Base-by-base conservation (phyloP, 2,797 vertebrate genomes). In the Platyrinchus mystaceus region DNA sequence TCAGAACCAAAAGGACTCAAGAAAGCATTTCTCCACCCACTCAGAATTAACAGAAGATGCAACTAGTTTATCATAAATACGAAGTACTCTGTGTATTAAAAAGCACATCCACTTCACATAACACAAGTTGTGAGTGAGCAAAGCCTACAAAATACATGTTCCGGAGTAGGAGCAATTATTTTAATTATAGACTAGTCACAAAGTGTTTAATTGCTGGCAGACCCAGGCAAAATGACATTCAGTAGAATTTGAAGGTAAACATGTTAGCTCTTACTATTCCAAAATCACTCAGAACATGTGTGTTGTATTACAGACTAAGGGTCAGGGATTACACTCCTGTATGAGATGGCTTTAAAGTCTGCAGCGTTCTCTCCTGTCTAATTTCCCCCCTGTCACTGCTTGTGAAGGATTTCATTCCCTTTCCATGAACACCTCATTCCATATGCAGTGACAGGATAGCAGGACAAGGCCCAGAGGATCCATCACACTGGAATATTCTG, bases 171-270 rank as follows among this genome's bases (percentile, higher is more conserved):
- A 89, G n/a, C 47, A 79, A 89, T 96, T 89, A 90, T 66, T 90
- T 94, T 84, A 92, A 93, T 93, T 87, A 75, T 20, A 81, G 53
- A 37, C 26, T 60, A 86, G 34, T 84, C n/a, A 75, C 59, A 92
- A 86, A 89, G 75, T 5, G 26, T 39, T 84, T 82, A 59, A 93
- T 56, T 59, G 70, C 63, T 88, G 53, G 66, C 88, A 95, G 69
- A 82, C 43, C 75, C 8, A 1, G 24, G 36, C 46, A 89, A 78
- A 67, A 68, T 6, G 56, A 46, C 50, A 71, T 58, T 62, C 46
- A 39, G 30, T 6, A 53, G n/a, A 78, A 81, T 50, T 37, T 32
- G 23, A 7, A 66, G 49, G 50, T 32, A 60, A 7, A 74, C 16
- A 2, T 2, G 12, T 64, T 16, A 44, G 53, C 20, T 66, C 41